Percentiles rank a stretch among this genome's conserved stretches.
phyloP scores from a whole-genome alignment of 1,140 invertebrate species.

The Paracyclopina nana region DNA sequence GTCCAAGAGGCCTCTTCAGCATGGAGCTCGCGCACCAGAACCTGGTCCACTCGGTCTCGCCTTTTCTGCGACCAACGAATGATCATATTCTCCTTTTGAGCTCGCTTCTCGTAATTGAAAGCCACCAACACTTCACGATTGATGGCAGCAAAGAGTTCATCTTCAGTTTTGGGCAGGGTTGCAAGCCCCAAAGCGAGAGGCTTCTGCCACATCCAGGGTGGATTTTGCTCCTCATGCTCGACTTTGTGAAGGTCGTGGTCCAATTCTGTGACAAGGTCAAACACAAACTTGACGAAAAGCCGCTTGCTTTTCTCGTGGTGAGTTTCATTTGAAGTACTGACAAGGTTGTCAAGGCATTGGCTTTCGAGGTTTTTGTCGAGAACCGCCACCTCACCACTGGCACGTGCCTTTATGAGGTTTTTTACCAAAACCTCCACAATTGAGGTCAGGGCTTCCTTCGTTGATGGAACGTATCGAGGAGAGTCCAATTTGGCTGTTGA shows the following conservation, averaged over 20 bases:
- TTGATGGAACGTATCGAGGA: too few relatives aligned
- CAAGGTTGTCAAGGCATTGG: too few relatives aligned
- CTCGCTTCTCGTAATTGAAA: neutral
- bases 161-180: slow-evolving; percentile 1
- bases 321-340: too few relatives aligned
- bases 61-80: slow-evolving; percentile 45
- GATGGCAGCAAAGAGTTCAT: neutral
- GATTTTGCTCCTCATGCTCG: slow-evolving; percentile 7
- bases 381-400: too few relatives aligned
- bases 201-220: slow-evolving; percentile 5
- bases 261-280: neutral
- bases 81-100: slow-evolving; percentile 34
- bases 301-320: too few relatives aligned
- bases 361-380: too few relatives aligned
- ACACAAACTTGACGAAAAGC: neutral
- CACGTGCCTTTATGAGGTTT: too few relatives aligned
- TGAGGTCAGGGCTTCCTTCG: too few relatives aligned
- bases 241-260: neutral
- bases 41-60: slow-evolving; percentile 45
- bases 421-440: too few relatives aligned
- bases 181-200: neutral
- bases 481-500: too few relatives aligned
- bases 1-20: slow-evolving; percentile 48
- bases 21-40: slow-evolving; percentile 42
- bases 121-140: slow-evolving; percentile 1